Evolutionary conservation across 2,888 invertebrate species (phyloP).

Genomic region (Plagodis dolabraria): DNA sequence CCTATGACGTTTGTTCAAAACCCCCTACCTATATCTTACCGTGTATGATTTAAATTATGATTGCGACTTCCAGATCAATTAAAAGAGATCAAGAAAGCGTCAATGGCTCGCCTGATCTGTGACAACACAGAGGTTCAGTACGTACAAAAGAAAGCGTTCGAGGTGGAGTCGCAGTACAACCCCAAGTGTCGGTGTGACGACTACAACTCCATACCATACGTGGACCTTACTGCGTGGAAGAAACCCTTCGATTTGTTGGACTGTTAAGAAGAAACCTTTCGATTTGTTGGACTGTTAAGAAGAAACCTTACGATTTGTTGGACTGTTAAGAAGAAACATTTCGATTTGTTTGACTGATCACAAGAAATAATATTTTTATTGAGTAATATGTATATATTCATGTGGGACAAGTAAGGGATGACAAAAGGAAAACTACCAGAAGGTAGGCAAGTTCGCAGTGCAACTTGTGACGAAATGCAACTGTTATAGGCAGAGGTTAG

Average conservation of each 20-base stretch:
- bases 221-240: constrained; percentile 80
- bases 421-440: too few relatives aligned
- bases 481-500: too few relatives aligned
- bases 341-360: too few relatives aligned
- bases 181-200: constrained; percentile 68
- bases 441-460: too few relatives aligned
- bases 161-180: constrained; percentile 82
- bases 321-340: constrained; percentile 34
- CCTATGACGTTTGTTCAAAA: too few relatives aligned
- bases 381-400: too few relatives aligned
- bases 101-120: constrained; percentile 91
- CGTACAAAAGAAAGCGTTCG: constrained; percentile 89
- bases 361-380: too few relatives aligned
- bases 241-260: constrained; percentile 57
- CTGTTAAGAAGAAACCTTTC: constrained; percentile 50
- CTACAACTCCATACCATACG: constrained; percentile 67
- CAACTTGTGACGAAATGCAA: too few relatives aligned
- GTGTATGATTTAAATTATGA: too few relatives aligned
- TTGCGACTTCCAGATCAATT: constrained; percentile 85
- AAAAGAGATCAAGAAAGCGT: constrained; percentile 90
- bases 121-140: constrained; percentile 89
- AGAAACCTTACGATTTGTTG: constrained; percentile 57
- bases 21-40: too few relatives aligned
- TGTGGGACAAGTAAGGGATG: too few relatives aligned
- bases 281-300: constrained; percentile 49